phyloP scores from a whole-genome alignment of 2,797 vertebrate genomes.

The Anniella stebbinsi region DNA sequence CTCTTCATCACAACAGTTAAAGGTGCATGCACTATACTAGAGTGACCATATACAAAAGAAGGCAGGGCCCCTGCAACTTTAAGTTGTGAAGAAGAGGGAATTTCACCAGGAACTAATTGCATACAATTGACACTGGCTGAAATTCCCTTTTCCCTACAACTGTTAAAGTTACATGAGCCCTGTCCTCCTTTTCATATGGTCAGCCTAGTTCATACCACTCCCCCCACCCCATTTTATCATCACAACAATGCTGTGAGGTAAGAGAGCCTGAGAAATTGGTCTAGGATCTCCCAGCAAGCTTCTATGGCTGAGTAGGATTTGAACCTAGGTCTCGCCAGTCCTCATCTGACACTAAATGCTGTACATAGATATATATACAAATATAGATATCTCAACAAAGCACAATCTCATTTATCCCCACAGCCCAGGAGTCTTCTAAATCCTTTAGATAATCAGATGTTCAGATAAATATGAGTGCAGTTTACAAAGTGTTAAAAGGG shows the following conservation, averaged over 20 bases:
- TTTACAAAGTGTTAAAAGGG: not conserved
- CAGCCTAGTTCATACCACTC: not conserved
- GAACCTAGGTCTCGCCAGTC: not conserved
- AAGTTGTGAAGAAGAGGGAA: no score
- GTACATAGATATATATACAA: not conserved
- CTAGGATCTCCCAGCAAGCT: not conserved
- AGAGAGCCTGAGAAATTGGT: no score
- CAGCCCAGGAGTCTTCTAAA: not conserved
- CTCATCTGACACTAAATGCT: not conserved
- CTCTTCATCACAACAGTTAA: no score
- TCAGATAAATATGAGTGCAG: not conserved
- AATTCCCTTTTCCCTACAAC: no score
- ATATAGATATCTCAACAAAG: not conserved
- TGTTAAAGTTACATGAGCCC: no score
- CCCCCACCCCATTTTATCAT: not conserved
- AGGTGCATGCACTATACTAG: no score
- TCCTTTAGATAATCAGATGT: not conserved
- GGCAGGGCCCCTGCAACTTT: no score
- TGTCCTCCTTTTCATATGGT: no score
- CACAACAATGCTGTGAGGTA: not conserved
- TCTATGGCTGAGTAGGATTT: not conserved
- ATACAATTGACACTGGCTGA: no score
- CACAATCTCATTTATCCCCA: not conserved
- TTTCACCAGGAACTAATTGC: no score
- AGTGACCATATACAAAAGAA: no score